A percentile compares a stretch with the other conserved stretches of the same genome.
Evolutionary conservation across 1,140 invertebrate genomes (phyloP).

Genomic region (Aphidius gifuensis): DNA sequence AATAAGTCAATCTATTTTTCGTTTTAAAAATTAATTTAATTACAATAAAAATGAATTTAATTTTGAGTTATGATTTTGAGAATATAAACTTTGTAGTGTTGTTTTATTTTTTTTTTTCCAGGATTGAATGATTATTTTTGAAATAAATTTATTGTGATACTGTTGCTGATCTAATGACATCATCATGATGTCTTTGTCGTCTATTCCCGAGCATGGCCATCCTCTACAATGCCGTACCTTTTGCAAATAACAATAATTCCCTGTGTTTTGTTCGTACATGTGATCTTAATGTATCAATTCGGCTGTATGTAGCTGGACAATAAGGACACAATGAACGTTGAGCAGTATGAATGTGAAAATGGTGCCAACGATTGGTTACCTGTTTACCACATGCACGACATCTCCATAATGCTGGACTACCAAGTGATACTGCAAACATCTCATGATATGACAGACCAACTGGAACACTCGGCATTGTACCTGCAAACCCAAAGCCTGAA

Average conservation of each 20-base stretch:
- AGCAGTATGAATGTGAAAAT: slow-evolving; percentile 78
- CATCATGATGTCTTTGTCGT: slow-evolving; percentile 33
- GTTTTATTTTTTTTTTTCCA: no score
- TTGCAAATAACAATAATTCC: slow-evolving; percentile 54
- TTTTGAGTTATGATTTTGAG: no score
- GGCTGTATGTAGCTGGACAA: slow-evolving; percentile 80
- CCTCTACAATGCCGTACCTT: slow-evolving; percentile 42
- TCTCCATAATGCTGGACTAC: slow-evolving; percentile 67
- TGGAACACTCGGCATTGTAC: slow-evolving; percentile 50
- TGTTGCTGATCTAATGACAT: slow-evolving; percentile 16
- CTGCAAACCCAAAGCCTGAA: slow-evolving; percentile 49
- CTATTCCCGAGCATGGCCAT: slow-evolving; percentile 42
- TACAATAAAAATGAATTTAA: no score
- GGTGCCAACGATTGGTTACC: slow-evolving; percentile 83
- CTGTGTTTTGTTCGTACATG: slow-evolving; percentile 74
- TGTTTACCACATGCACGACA: slow-evolving; percentile 80
- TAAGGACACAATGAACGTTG: slow-evolving; percentile 77
- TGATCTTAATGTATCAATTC: slow-evolving; percentile 76
- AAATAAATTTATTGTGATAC: slow-evolving; percentile 15
- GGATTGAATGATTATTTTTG: no score
- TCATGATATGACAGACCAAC: slow-evolving; percentile 71
- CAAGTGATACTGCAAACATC: slow-evolving; percentile 71
- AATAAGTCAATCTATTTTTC: no score
- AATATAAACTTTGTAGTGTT: no score
- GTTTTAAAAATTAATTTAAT: no score